phyloP scores from a whole-genome alignment of 1,140 invertebrate genomes.

The Magallana gigas region DNA sequence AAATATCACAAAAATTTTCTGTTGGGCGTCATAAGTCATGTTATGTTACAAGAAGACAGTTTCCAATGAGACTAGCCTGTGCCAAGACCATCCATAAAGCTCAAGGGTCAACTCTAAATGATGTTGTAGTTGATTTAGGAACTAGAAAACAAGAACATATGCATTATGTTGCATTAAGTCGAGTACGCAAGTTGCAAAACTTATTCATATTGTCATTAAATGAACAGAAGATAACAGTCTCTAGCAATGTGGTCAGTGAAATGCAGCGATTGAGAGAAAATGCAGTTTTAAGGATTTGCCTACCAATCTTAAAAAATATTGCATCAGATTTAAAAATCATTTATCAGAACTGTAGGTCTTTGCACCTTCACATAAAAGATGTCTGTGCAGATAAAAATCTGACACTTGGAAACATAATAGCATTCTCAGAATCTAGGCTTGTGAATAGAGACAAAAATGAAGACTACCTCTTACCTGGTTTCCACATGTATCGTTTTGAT shows the following conservation, averaged over 20 bases:
- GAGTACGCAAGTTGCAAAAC: constrained; percentile 19
- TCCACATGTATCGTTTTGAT: neutral
- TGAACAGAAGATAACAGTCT: constrained; percentile 46
- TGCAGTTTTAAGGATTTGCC: neutral
- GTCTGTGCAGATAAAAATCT: constrained; percentile 47
- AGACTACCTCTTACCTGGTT: neutral
- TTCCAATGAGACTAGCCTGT: too few relatives aligned
- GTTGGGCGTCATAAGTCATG: neutral
- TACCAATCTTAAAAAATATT: constrained; percentile 20
- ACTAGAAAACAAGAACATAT: too few relatives aligned
- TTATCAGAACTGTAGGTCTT: constrained; percentile 51
- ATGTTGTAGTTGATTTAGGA: too few relatives aligned
- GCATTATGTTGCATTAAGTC: constrained; percentile 23
- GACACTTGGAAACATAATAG: constrained; percentile 40
- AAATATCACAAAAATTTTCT: constrained; percentile 45
- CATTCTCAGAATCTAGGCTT: constrained; percentile 47
- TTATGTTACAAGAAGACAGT: too few relatives aligned
- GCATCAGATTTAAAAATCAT: constrained; percentile 33
- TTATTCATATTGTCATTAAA: constrained; percentile 47
- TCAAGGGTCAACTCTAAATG: too few relatives aligned
- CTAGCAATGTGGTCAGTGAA: constrained; percentile 50
- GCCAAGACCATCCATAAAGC: too few relatives aligned
- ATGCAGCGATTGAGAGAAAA: constrained; percentile 55
- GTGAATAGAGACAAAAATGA: neutral
- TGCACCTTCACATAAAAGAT: constrained; percentile 47